Evolutionary conservation across 1,140 invertebrate genomes (phyloP).

Genomic region (Psix sp.): DNA sequence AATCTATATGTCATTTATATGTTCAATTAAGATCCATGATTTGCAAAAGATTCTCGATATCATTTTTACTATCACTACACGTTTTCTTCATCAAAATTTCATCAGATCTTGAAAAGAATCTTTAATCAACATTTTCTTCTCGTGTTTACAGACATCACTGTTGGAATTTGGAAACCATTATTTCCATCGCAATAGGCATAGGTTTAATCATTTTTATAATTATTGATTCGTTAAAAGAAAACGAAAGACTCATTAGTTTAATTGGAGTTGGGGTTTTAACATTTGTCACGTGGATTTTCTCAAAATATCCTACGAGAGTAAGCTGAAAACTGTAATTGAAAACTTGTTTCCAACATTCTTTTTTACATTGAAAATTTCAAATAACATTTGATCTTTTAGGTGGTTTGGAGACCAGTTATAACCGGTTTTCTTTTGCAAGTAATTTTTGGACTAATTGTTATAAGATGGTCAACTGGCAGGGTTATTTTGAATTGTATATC

Average conservation of each 20-base stretch:
- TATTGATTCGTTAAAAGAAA: slow-evolving; percentile 81
- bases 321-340: slow-evolving; percentile 13
- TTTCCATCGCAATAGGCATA: slow-evolving; percentile 70
- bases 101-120: background rate
- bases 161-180: slow-evolving; percentile 38
- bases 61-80: too few relatives aligned
- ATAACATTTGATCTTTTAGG: slow-evolving; percentile 67
- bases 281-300: slow-evolving; percentile 76
- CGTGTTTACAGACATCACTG: slow-evolving; percentile 40
- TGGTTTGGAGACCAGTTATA: slow-evolving; percentile 87
- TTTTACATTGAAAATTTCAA: too few relatives aligned
- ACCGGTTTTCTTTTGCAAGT: slow-evolving; percentile 92
- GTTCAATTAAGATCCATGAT: too few relatives aligned
- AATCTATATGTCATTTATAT: too few relatives aligned
- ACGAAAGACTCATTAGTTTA: slow-evolving; percentile 82
- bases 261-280: slow-evolving; percentile 80
- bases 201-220: slow-evolving; percentile 78
- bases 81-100: background rate
- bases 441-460: slow-evolving; percentile 88
- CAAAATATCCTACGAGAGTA: slow-evolving; percentile 79
- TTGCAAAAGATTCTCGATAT: too few relatives aligned
- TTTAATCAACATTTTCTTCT: background rate
- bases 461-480: slow-evolving; percentile 89
- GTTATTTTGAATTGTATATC: slow-evolving; percentile 88
- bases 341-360: too few relatives aligned